A percentile compares a stretch with the other conserved stretches of the same genome.
These are phyloP conservation scores for Caerostris darwini DNA, from an alignment of 1,140 invertebrate genomes.

Conservation along the genomic window DNA sequence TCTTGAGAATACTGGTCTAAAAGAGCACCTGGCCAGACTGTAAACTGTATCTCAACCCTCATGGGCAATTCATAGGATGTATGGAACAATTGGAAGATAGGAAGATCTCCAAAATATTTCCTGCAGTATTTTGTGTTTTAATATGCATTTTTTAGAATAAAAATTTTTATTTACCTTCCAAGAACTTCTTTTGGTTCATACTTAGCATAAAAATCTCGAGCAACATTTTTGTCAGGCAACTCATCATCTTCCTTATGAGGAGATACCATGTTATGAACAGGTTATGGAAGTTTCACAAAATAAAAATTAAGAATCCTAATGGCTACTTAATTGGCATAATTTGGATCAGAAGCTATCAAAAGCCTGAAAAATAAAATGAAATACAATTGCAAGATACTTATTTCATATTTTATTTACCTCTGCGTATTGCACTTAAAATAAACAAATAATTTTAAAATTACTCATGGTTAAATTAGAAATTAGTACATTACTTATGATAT, in stretches of 20 bases:
- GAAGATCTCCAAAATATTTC: too few relatives aligned
- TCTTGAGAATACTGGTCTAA: too few relatives aligned
- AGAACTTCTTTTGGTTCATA: constrained; percentile 99
- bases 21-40: too few relatives aligned
- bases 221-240: constrained; percentile 82
- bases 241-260: constrained; percentile 80
- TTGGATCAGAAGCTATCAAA: not conserved
- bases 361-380: not conserved
- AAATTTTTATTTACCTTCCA: constrained; percentile 89
- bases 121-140: too few relatives aligned
- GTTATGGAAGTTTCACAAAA: not conserved
- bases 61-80: too few relatives aligned
- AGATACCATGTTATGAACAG: constrained; percentile 71
- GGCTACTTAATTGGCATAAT: not conserved
- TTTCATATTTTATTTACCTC: not conserved
- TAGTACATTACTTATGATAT: too few relatives aligned
- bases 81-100: too few relatives aligned
- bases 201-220: constrained; percentile 93
- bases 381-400: not conserved
- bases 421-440: too few relatives aligned
- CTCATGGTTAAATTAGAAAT: too few relatives aligned
- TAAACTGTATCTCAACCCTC: too few relatives aligned
- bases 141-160: too few relatives aligned
- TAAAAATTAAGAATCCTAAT: not conserved
- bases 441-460: too few relatives aligned